phyloP scores from a whole-genome alignment of 2,113 vertebrate species.

The Chunga burmeisteri region DNA sequence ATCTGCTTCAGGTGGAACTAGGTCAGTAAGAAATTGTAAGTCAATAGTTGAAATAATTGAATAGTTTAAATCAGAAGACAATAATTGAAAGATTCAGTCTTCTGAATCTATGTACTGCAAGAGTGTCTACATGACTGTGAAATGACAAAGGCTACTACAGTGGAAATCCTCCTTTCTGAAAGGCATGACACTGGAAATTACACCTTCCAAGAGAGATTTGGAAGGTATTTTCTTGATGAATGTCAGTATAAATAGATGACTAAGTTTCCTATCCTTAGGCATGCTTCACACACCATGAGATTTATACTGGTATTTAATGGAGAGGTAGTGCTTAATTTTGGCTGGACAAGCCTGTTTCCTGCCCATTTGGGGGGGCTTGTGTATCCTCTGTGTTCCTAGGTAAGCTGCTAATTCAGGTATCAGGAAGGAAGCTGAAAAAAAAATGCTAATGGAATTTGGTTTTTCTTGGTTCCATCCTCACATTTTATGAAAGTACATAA shows the following conservation, averaged over 20 bases:
- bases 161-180: background rate
- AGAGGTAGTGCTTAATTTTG: background rate
- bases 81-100: background rate
- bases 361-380: background rate
- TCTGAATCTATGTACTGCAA: background rate
- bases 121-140: background rate
- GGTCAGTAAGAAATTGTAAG: background rate
- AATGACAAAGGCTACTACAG: background rate
- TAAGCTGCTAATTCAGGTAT: background rate
- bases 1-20: background rate
- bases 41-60: background rate
- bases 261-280: background rate
- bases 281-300: background rate
- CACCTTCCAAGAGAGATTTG: background rate
- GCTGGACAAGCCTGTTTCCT: background rate
- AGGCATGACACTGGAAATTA: background rate
- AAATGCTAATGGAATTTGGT: background rate
- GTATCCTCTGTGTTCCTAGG: background rate
- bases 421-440: background rate
- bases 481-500: background rate
- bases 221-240: background rate
- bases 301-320: background rate
- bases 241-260: background rate
- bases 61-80: background rate
- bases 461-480: background rate